phyloP scores from a whole-genome alignment of 2,113 vertebrate genomes.

The Hylia prasina region DNA sequence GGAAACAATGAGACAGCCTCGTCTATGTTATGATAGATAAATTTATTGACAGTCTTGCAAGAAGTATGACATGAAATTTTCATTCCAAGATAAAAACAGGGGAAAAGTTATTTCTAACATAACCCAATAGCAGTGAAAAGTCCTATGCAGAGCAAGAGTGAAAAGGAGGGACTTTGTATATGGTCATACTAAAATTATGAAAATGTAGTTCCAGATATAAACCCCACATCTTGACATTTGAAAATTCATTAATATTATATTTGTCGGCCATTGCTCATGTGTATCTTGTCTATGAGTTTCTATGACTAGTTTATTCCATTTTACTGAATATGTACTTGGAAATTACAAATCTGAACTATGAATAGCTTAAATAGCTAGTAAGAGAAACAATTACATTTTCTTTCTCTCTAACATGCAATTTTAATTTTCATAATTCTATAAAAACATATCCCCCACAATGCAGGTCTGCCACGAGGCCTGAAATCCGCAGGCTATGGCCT shows the following conservation, averaged over 20 bases:
- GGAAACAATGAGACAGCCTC: not conserved
- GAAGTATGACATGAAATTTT: not conserved
- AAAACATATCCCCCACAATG: not conserved
- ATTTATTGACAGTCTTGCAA: not conserved
- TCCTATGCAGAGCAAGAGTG: not conserved
- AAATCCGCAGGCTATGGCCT: slow-evolving; percentile 49
- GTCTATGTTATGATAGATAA: not conserved
- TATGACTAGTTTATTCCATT: not conserved
- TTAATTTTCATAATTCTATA: slow-evolving; percentile 54
- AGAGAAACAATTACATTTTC: slow-evolving; percentile 37
- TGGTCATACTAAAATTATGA: not conserved
- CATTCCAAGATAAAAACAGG: not conserved
- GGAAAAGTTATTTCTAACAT: not conserved
- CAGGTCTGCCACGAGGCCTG: slow-evolving; percentile 27
- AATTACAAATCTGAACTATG: not conserved
- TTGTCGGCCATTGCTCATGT: not conserved
- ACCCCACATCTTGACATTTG: not conserved
- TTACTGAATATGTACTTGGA: not conserved
- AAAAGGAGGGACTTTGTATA: not conserved
- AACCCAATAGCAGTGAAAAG: not conserved
- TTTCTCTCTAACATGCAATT: slow-evolving; percentile 27
- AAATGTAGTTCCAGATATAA: not conserved
- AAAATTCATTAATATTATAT: not conserved
- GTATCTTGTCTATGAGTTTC: not conserved
- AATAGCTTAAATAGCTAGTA: not conserved